Percentiles rank a stretch among this genome's conserved stretches.
Conservation (phyloP, 2,797 vertebrate genomes). For the Clarias platycephalus region DNA sequence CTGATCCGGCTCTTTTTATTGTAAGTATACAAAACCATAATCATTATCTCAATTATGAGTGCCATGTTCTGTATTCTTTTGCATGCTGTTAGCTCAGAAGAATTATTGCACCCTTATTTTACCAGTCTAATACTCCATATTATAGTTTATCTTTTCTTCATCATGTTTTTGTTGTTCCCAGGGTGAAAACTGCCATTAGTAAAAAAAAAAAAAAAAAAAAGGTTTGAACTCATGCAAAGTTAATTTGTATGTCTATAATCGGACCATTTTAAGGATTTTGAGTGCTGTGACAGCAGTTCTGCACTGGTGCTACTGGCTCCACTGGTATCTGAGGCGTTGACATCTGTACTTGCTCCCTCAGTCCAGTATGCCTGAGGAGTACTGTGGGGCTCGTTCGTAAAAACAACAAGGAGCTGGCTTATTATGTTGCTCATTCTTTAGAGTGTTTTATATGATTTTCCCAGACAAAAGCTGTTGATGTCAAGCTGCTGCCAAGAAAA, state of each 20-base stretch:
- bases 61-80: neutral
- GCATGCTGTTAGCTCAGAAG: neutral
- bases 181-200: neutral
- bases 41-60: neutral
- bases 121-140: neutral
- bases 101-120: neutral
- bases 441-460: slow-evolving; percentile 57
- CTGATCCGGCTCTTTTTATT: neutral
- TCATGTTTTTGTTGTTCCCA: slow-evolving; percentile 5
- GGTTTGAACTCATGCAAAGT: slow-evolving; percentile 1
- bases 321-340: slow-evolving; percentile 49
- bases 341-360: slow-evolving; percentile 32
- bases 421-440: slow-evolving; percentile 52
- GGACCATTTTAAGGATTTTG: neutral
- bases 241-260: slow-evolving; percentile 11
- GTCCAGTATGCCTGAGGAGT: slow-evolving; percentile 21
- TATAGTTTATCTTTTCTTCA: neutral
- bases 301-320: slow-evolving; percentile 48
- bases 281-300: slow-evolving; percentile 16
- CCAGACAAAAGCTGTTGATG: slow-evolving; percentile 59
- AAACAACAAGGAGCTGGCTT: slow-evolving; percentile 45
- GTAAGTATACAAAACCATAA: neutral
- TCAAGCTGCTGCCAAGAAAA: slow-evolving; percentile 62
- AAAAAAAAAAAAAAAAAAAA: slow-evolving; percentile 27
- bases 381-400: slow-evolving; percentile 39